A percentile compares a stretch with the other conserved stretches of the same genome.
phyloP scores from a whole-genome alignment of 2,888 invertebrate genomes.

The Andrena flavipes region DNA sequence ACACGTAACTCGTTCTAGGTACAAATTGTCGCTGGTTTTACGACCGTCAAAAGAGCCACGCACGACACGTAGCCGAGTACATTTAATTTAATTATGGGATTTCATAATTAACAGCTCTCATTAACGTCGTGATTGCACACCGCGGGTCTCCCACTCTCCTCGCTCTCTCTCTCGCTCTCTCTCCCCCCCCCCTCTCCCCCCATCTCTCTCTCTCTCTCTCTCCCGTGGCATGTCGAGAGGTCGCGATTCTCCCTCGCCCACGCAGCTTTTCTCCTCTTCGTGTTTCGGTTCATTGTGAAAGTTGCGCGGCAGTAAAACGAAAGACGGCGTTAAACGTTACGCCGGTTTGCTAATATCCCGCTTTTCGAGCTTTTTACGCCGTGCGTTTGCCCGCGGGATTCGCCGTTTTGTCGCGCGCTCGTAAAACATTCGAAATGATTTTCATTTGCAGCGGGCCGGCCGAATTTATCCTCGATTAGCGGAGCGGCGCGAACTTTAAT shows the following conservation, averaged over 20 bases:
- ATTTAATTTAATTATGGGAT: slow-evolving; percentile 74
- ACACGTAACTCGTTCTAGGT: slow-evolving; percentile 64
- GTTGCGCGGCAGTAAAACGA: slow-evolving; percentile 47
- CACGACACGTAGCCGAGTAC: slow-evolving; percentile 60
- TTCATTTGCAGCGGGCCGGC: neutral
- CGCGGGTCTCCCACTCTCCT: slow-evolving; percentile 1
- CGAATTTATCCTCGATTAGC: slow-evolving; percentile 6
- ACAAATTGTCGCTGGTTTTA: slow-evolving; percentile 69
- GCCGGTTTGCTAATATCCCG: slow-evolving; percentile 38
- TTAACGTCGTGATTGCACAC: slow-evolving; percentile 69
- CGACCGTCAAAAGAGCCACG: slow-evolving; percentile 66
- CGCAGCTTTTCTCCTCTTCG: neutral
- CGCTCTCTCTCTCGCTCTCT: neutral
- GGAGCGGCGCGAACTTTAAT: slow-evolving; percentile 14
- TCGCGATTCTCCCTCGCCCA: slow-evolving; percentile 11
- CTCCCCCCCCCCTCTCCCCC: neutral
- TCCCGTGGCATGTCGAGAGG: neutral
- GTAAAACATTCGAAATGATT: slow-evolving; percentile 11
- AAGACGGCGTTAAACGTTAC: slow-evolving; percentile 49
- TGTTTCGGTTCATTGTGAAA: slow-evolving; percentile 46
- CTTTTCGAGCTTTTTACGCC: slow-evolving; percentile 19
- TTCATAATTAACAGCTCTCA: slow-evolving; percentile 74
- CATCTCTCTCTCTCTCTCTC: neutral
- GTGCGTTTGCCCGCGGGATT: neutral
- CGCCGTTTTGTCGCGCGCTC: neutral